Evolutionary conservation across 2,113 vertebrate genomes (phyloP).

Genomic region (Chaetodon auriga): DNA sequence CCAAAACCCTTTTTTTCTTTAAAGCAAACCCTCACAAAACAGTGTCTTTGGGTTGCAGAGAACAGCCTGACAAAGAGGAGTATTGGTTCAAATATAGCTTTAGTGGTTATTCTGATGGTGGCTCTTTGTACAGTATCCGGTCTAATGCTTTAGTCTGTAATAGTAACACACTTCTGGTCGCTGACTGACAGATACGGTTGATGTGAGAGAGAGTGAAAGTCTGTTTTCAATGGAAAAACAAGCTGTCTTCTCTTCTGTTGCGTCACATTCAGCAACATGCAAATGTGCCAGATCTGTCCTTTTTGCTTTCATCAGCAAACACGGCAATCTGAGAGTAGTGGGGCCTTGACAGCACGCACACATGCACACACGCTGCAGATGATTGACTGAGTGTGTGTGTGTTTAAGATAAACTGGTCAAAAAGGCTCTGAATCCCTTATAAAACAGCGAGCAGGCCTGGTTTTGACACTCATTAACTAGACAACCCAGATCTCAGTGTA

Average conservation of each 20-base stretch:
- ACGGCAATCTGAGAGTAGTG: slow-evolving; percentile 42
- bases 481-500: slow-evolving; percentile 39
- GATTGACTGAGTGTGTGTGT: slow-evolving; percentile 29
- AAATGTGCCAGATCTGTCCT: slow-evolving; percentile 49
- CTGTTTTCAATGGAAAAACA: slow-evolving; percentile 46
- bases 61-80: background rate
- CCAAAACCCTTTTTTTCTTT: background rate
- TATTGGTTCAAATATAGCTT: background rate
- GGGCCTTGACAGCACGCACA: slow-evolving; percentile 50
- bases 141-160: background rate
- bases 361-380: slow-evolving; percentile 17
- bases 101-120: background rate
- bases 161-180: slow-evolving; percentile 10
- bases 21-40: background rate
- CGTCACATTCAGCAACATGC: slow-evolving; percentile 52
- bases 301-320: slow-evolving; percentile 65
- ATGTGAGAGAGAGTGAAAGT: slow-evolving; percentile 29
- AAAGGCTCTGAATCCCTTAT: slow-evolving; percentile 42
- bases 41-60: background rate
- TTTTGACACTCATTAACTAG: slow-evolving; percentile 75
- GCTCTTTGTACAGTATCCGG: background rate
- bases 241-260: slow-evolving; percentile 46
- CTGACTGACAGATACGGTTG: slow-evolving; percentile 3
- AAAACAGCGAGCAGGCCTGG: slow-evolving; percentile 35
- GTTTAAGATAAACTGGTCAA: slow-evolving; percentile 65